Evolutionary conservation across 1,140 invertebrate species (phyloP).

Genomic region (Leptestheria dahalacensis): DNA sequence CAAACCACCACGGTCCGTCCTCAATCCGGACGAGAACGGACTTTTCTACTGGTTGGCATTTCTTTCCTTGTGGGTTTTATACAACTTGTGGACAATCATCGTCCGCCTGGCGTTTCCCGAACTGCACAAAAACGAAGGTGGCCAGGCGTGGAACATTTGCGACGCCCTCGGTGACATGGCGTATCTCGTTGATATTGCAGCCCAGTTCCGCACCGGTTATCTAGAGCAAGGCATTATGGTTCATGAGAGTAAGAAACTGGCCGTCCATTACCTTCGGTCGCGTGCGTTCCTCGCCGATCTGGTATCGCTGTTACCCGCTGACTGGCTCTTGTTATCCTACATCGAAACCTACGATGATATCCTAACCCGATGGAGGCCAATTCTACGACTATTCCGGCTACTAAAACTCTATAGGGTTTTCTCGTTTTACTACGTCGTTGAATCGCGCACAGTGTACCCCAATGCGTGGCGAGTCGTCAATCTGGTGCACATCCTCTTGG

Average conservation of each 20-base stretch:
- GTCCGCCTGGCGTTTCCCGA: conserved; percentile 87
- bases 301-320: conserved; percentile 63
- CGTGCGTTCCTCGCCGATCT: conserved; percentile 74
- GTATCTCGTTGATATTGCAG: conserved; percentile 69
- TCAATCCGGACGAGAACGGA: conserved; percentile 88
- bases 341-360: not conserved
- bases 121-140: conserved; percentile 53
- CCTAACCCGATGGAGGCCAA: conserved; percentile 16
- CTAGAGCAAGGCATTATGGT: conserved; percentile 88
- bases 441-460: conserved; percentile 84
- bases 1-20: conserved; percentile 57
- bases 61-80: conserved; percentile 73
- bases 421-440: conserved; percentile 89
- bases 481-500: conserved; percentile 82
- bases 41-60: conserved; percentile 90
- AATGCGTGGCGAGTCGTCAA: conserved; percentile 93
- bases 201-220: conserved; percentile 89
- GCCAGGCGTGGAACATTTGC: conserved; percentile 57
- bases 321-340: conserved; percentile 60
- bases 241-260: conserved; percentile 76
- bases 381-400: conserved; percentile 33
- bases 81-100: conserved; percentile 90
- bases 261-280: conserved; percentile 72
- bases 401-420: conserved; percentile 73
- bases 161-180: conserved; percentile 72